Conservation (phyloP, 2,888 invertebrate species). For the Sesia bembeciformis region DNA sequence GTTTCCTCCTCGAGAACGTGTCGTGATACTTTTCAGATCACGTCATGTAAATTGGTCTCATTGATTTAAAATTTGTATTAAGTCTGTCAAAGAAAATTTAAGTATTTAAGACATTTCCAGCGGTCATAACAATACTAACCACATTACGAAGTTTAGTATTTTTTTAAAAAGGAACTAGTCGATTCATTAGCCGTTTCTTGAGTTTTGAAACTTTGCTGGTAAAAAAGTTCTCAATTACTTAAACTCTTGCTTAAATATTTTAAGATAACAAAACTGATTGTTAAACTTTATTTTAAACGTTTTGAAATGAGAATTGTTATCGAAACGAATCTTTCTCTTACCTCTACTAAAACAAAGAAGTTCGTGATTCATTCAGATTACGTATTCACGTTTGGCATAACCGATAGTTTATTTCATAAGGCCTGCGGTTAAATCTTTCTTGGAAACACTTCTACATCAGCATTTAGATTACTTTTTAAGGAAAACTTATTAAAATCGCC, state of each 20-base stretch:
- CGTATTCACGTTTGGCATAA: background rate
- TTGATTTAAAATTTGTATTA: background rate
- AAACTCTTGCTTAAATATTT: too few species aligned
- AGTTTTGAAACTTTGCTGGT: too few species aligned
- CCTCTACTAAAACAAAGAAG: background rate
- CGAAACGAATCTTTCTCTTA: background rate
- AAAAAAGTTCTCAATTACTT: too few species aligned
- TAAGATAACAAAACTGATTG: too few species aligned
- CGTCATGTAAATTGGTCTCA: slow-evolving; percentile 3
- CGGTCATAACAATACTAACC: too few species aligned
- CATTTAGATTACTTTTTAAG: background rate
- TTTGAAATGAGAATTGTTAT: too few species aligned
- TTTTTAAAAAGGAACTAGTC: too few species aligned
- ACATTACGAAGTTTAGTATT: too few species aligned
- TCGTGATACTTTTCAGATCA: slow-evolving; percentile 15
- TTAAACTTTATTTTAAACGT: too few species aligned
- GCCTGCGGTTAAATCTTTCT: slow-evolving; percentile 4
- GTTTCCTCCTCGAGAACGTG: slow-evolving; percentile 16
- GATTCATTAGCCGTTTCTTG: too few species aligned
- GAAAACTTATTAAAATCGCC: background rate
- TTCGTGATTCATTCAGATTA: slow-evolving; percentile 1
- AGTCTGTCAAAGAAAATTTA: background rate
- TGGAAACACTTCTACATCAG: slow-evolving; percentile 1
- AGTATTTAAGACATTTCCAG: too few species aligned
- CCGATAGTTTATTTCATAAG: background rate